phyloP scores from a whole-genome alignment of 2,113 vertebrate species.

The Daubentonia madagascariensis region DNA sequence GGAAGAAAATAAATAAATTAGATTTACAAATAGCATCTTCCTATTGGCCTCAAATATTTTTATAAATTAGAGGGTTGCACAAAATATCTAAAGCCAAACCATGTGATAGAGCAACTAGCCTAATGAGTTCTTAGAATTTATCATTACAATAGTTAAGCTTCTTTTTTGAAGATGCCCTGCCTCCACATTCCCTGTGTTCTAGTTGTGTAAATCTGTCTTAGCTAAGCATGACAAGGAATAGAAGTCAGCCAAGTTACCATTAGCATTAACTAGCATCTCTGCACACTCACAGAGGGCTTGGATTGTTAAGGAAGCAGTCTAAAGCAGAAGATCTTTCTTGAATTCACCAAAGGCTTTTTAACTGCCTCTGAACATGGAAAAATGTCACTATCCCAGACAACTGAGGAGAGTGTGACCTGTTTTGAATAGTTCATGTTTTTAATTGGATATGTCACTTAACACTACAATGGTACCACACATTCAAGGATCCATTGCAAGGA shows the following conservation, averaged over 20 bases:
- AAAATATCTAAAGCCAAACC: neutral
- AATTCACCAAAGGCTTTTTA: neutral
- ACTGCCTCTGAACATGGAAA: neutral
- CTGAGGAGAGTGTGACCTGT: neutral
- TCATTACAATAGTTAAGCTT: neutral
- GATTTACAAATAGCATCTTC: neutral
- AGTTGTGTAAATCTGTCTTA: neutral
- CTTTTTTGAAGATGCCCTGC: neutral
- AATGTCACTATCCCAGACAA: neutral
- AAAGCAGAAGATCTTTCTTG: neutral
- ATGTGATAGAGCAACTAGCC: neutral
- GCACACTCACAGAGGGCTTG: neutral
- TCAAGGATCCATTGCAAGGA: neutral
- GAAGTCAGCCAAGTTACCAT: neutral
- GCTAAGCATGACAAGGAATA: neutral
- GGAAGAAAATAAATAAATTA: neutral
- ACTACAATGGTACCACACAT: neutral
- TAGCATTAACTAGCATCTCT: neutral
- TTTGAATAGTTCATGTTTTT: neutral
- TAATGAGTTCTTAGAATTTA: neutral
- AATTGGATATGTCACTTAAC: neutral
- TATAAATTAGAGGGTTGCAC: neutral
- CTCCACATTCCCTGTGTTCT: neutral
- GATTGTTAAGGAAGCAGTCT: neutral
- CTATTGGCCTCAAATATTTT: neutral